phyloP scores from a whole-genome alignment of 2,113 vertebrate genomes.

The Charina bottae region DNA sequence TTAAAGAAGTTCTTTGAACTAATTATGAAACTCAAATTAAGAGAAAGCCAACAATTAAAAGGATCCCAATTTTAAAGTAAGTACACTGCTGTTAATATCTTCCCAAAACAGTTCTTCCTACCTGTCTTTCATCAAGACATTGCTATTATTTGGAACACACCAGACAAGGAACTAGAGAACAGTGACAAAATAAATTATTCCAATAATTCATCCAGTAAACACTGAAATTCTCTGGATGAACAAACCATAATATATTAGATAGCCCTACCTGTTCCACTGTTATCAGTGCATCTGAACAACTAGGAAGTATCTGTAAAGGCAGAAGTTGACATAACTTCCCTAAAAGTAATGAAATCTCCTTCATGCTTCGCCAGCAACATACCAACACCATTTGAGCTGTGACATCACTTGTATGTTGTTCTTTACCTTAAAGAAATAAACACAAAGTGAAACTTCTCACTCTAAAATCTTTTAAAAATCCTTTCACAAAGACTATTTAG shows the following conservation, averaged over 20 bases:
- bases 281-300: constrained; percentile 71
- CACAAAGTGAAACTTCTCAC: not conserved
- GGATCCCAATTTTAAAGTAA: not conserved
- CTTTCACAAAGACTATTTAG: not conserved
- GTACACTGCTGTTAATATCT: not conserved
- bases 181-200: not conserved
- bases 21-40: not conserved
- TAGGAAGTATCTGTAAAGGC: constrained; percentile 67
- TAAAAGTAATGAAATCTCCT: constrained; percentile 92
- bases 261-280: constrained; percentile 85
- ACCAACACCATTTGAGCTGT: constrained; percentile 96
- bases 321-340: constrained; percentile 89
- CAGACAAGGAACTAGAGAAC: not conserved
- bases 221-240: not conserved
- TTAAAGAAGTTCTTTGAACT: not conserved
- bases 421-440: constrained; percentile 65
- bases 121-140: not conserved
- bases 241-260: not conserved
- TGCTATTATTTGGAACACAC: not conserved
- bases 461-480: constrained; percentile 9
- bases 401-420: constrained; percentile 78
- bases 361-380: constrained; percentile 98
- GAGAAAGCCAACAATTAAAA: not conserved
- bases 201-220: not conserved
- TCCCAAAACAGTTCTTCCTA: not conserved